Evolutionary conservation across 64 coral and sea anemone species (phyloP).

Genomic region (Anthopleura sola): DNA sequence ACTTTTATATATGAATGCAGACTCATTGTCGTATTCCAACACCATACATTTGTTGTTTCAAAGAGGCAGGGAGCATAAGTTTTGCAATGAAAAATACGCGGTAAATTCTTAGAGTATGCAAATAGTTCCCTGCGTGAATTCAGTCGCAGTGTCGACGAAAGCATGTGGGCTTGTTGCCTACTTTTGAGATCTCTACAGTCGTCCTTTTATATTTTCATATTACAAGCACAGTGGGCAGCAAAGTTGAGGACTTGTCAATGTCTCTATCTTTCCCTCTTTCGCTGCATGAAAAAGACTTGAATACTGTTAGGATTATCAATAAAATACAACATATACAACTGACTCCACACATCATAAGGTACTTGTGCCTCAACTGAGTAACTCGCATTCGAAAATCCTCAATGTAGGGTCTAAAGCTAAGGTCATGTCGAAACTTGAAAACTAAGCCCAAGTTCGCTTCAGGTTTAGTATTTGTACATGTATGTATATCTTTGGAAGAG

Average conservation of each 20-base stretch:
- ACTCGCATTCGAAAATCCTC: not conserved
- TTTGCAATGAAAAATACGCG: not conserved
- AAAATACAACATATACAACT: not conserved
- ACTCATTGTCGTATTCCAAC: not conserved
- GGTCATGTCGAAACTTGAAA: too few species aligned
- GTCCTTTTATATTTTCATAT: conserved; percentile 6
- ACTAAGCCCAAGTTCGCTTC: too few species aligned
- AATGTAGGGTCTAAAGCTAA: too few species aligned
- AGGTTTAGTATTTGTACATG: too few species aligned
- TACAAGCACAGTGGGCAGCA: not conserved
- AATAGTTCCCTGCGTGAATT: not conserved
- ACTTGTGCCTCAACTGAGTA: not conserved
- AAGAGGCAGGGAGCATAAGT: not conserved
- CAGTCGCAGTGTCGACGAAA: conserved; percentile 8
- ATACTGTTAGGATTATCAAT: conserved; percentile 7
- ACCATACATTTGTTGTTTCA: not conserved
- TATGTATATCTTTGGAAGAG: too few species aligned
- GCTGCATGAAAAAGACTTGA: conserved; percentile 1
- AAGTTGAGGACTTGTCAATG: conserved; percentile 12
- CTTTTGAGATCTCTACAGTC: not conserved
- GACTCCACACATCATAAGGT: not conserved
- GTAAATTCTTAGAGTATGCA: conserved; percentile 1
- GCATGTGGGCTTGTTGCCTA: not conserved
- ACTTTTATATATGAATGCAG: not conserved
- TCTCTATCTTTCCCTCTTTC: conserved; percentile 8